Conservation (phyloP, 2,888 invertebrate species). For the Odontocolon sp. region DNA sequence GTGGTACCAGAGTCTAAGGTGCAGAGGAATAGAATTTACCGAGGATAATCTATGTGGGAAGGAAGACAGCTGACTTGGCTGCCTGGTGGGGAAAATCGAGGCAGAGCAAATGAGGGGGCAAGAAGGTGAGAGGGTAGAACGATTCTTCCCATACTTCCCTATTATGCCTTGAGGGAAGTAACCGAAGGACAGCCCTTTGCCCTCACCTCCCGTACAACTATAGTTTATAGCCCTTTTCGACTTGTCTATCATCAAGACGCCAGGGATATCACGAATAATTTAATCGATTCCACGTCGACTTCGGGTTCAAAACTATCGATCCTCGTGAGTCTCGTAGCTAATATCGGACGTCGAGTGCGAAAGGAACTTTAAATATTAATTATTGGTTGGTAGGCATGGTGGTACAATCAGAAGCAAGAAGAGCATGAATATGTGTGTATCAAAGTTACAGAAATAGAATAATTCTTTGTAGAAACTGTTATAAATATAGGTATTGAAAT, state of each 20-base stretch:
- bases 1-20: constrained; percentile 31
- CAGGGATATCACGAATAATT: constrained; percentile 49
- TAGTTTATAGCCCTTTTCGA: constrained; percentile 40
- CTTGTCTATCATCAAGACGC: constrained; percentile 54
- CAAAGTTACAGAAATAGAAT: constrained; percentile 14
- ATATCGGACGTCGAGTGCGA: not conserved
- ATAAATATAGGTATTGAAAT: constrained; percentile 13
- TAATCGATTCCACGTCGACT: constrained; percentile 22
- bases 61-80: constrained; percentile 70
- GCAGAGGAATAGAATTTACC: constrained; percentile 69
- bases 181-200: constrained; percentile 35
- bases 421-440: not conserved
- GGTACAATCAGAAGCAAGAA: too few species aligned
- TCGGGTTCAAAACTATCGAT: constrained; percentile 49
- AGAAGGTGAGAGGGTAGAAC: constrained; percentile 14
- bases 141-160: constrained; percentile 47
- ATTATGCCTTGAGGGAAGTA: constrained; percentile 40
- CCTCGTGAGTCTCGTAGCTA: not conserved
- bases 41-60: constrained; percentile 77
- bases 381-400: too few species aligned
- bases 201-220: constrained; percentile 14
- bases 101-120: constrained; percentile 35
- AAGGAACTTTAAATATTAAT: not conserved
- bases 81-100: constrained; percentile 61
- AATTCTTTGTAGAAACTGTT: not conserved